A percentile compares a stretch with the other conserved stretches of the same genome.
Conservation (phyloP, 2,888 invertebrate species). For the Icerya purchasi region DNA sequence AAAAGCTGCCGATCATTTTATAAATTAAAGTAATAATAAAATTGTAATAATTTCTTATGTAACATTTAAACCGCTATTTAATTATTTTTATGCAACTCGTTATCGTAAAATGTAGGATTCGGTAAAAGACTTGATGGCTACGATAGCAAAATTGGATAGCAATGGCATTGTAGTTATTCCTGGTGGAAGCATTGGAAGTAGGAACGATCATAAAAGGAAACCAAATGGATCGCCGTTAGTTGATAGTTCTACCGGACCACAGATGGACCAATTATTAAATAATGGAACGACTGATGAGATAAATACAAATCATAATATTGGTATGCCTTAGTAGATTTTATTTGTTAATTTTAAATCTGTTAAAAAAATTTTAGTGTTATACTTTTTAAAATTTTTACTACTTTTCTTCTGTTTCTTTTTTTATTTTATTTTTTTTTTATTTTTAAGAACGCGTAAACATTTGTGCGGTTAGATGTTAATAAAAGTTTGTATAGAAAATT, state of each 20-base stretch:
- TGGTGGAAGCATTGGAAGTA: slow-evolving; percentile 29
- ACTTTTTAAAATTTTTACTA: too few relatives aligned
- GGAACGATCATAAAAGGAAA: slow-evolving; percentile 3
- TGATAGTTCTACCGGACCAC: slow-evolving; percentile 16
- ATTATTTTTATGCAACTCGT: not conserved
- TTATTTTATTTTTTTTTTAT: too few relatives aligned
- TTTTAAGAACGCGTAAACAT: too few relatives aligned
- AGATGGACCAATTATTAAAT: slow-evolving; percentile 4
- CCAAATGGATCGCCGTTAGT: slow-evolving; percentile 22
- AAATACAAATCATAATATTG: not conserved
- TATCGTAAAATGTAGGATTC: slow-evolving; percentile 34
- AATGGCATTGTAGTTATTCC: slow-evolving; percentile 58
- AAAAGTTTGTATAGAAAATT: too few relatives aligned
- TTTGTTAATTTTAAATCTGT: too few relatives aligned
- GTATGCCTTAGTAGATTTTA: too few relatives aligned
- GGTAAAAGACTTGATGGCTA: slow-evolving; percentile 66
- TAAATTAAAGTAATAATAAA: too few relatives aligned
- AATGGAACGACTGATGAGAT: not conserved
- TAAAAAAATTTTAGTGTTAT: too few relatives aligned
- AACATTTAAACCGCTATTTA: not conserved
- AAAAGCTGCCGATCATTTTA: too few relatives aligned
- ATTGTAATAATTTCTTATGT: too few relatives aligned
- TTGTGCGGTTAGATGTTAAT: too few relatives aligned
- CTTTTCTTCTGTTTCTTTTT: too few relatives aligned
- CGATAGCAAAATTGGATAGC: slow-evolving; percentile 66